Evolutionary conservation across 2,888 invertebrate species (phyloP).

Genomic region (Acholoe squamosa): DNA sequence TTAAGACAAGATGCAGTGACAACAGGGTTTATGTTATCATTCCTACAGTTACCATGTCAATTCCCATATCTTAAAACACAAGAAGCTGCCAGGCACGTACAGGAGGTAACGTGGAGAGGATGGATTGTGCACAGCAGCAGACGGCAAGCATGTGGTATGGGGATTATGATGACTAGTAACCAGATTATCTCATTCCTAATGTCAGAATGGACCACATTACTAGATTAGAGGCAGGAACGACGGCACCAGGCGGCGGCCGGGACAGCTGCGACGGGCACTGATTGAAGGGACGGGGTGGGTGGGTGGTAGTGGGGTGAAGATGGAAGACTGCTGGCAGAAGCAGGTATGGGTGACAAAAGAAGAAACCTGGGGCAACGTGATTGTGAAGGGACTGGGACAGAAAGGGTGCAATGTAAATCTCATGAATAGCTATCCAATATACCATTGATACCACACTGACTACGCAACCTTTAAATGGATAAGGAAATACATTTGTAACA

Average conservation of each 20-base stretch:
- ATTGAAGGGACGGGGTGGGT: not conserved
- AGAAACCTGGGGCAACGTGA: too few relatives aligned
- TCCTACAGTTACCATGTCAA: too few relatives aligned
- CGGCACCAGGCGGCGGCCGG: not conserved
- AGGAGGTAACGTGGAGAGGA: not conserved
- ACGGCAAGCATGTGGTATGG: constrained; percentile 4
- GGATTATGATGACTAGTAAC: not conserved
- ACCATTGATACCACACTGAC: too few relatives aligned
- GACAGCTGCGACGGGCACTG: constrained; percentile 1
- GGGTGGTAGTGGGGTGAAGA: not conserved
- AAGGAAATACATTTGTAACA: too few relatives aligned
- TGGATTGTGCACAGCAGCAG: not conserved
- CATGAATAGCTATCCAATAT: too few relatives aligned
- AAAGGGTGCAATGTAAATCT: too few relatives aligned
- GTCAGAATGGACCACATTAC: not conserved
- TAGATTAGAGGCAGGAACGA: not conserved
- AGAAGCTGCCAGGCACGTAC: not conserved
- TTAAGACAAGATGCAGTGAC: too few relatives aligned
- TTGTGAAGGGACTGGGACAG: too few relatives aligned
- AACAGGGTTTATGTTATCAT: too few relatives aligned
- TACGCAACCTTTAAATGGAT: too few relatives aligned
- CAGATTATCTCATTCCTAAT: constrained; percentile 28
- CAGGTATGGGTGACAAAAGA: not conserved
- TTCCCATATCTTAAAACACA: too few relatives aligned
- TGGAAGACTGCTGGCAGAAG: not conserved